Evolutionary conservation across 2,113 vertebrate genomes (phyloP).

Genomic region (Notothenia coriiceps): DNA sequence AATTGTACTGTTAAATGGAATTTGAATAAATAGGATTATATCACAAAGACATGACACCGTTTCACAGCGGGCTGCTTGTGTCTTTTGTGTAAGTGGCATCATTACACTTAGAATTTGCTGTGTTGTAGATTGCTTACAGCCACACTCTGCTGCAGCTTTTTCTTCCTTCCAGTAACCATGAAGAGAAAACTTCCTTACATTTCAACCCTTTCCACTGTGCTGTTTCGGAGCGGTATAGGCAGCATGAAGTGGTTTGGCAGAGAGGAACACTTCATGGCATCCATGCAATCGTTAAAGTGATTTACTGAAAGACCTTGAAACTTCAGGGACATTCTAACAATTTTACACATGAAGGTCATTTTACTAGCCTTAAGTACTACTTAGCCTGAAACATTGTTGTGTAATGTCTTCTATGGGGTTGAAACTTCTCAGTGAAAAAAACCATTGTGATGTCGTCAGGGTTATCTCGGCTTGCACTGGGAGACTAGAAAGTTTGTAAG

Average conservation of each 20-base stretch:
- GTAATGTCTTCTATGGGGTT: not conserved
- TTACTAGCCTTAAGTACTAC: not conserved
- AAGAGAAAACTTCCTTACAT: not conserved
- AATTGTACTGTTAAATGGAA: conserved; percentile 32
- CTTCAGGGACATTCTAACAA: not conserved
- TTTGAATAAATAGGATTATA: conserved; percentile 47
- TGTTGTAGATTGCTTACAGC: conserved; percentile 28
- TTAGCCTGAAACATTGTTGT: not conserved
- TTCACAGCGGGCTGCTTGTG: conserved; percentile 39
- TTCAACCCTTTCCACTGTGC: conserved; percentile 1
- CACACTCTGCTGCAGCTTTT: conserved; percentile 11
- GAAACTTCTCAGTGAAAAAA: not conserved
- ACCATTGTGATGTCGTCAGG: not conserved
- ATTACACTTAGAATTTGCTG: conserved; percentile 32
- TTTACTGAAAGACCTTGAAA: conserved; percentile 3
- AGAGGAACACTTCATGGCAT: not conserved
- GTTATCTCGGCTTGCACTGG: not conserved
- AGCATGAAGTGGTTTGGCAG: conserved; percentile 4
- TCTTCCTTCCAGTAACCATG: conserved; percentile 1
- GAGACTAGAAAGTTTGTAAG: not conserved
- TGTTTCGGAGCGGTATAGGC: not conserved
- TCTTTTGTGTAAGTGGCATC: conserved; percentile 40
- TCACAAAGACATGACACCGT: conserved; percentile 45
- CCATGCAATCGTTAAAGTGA: not conserved
- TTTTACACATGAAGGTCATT: conserved; percentile 1